phyloP scores from a whole-genome alignment of 2,113 vertebrate genomes.

The Delphinapterus leucas region DNA sequence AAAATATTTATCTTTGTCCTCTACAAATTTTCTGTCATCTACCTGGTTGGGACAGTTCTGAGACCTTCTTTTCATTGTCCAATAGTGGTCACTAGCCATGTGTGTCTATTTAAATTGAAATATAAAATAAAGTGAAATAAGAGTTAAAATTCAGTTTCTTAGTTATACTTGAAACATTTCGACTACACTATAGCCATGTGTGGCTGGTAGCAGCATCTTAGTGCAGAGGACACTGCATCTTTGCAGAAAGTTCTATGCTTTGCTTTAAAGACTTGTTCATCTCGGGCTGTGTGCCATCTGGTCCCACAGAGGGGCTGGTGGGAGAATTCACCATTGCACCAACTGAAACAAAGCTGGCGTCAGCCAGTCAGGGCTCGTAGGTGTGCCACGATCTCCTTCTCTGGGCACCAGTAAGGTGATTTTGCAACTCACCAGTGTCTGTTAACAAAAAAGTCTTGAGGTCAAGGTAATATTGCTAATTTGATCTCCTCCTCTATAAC shows the following conservation, averaged over 20 bases:
- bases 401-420: neutral
- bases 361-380: neutral
- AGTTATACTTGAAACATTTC: neutral
- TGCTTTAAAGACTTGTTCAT: neutral
- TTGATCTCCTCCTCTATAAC: neutral
- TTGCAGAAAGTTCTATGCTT: neutral
- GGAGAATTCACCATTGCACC: neutral
- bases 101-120: neutral
- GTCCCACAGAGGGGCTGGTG: neutral
- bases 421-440: neutral
- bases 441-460: neutral
- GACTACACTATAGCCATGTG: neutral
- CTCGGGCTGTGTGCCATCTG: neutral
- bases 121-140: neutral
- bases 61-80: neutral
- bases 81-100: neutral
- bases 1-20: constrained; percentile 11
- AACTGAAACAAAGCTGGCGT: neutral
- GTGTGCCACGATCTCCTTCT: neutral
- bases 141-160: neutral
- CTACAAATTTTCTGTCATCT: neutral
- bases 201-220: neutral
- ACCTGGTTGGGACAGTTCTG: neutral
- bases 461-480: neutral
- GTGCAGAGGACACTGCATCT: neutral